Base-by-base conservation (phyloP, 2,888 invertebrate species). In the Pammene aurita region DNA sequence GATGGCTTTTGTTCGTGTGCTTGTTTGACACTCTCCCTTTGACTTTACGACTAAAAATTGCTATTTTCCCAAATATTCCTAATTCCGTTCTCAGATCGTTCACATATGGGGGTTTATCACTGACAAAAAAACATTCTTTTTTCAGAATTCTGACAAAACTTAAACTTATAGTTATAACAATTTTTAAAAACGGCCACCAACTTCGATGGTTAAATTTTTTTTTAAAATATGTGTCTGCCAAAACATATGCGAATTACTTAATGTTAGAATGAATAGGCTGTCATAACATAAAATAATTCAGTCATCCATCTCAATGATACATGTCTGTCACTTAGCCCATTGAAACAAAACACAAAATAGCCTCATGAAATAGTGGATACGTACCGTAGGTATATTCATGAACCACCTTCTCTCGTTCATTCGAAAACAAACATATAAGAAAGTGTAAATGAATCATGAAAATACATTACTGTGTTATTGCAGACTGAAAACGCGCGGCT, bases 391-490 rank as follows among this genome's bases (percentile, higher is more conserved):
- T n/a, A 44, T n/a, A 7, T 26, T 26, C 13, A 0, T 13, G n/a
- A 54, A 6, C 38, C 35, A 5, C 14, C 55, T 26, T 5, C 38
- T 35, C 11, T 16, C 38, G 9, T 16, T 38, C 16, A 56, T 56
- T 14, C 11, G 7, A 55, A 55, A 35, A 35, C 26, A 57, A 13
- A 26, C n/a, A 57, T 60, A 14, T 60, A 14, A 46, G 46, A 46
- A 58, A 18, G 26, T 50, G 35, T 55, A 46, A 18, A 14, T 61
- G 14, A 38, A 16, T 14, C 9, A 55, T 16, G 18, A 41, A 56
- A 41, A 56, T 16, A 26, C 42, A n/a, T 56, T 18, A 41, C 7
- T 41, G 18, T 56, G 34, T 63, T 63, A 57, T 46, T 46, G 46
- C 55, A 54, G 38, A 48, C 38, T 44, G 38, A n/a, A 61, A 38